Percentiles rank a stretch among this genome's conserved stretches.
These are phyloP conservation scores for Guaruba guarouba DNA, from an alignment of 2,113 vertebrate species.

Conservation along the genomic window DNA sequence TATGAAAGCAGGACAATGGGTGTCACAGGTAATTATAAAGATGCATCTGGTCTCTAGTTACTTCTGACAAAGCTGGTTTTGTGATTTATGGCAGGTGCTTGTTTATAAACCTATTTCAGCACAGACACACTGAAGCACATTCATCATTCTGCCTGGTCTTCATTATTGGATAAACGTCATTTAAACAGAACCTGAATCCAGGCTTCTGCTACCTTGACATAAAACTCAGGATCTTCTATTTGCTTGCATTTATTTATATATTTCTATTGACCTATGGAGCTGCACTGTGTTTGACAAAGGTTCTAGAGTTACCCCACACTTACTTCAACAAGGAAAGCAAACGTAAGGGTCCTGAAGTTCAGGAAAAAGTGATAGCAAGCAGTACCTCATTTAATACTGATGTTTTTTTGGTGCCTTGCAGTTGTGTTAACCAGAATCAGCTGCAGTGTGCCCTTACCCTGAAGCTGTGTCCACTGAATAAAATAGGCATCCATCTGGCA, in stretches of 20 bases:
- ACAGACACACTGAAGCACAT: slow-evolving; percentile 68
- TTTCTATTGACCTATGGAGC: slow-evolving; percentile 40
- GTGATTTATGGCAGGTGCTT: slow-evolving; percentile 81
- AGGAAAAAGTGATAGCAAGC: neutral
- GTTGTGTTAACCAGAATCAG: neutral
- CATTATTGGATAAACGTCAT: slow-evolving; percentile 76
- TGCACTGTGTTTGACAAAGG: slow-evolving; percentile 1
- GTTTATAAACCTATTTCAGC: slow-evolving; percentile 80
- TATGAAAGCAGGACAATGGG: slow-evolving; percentile 69
- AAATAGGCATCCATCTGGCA: neutral
- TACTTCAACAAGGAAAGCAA: slow-evolving; percentile 14
- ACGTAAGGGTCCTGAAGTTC: neutral
- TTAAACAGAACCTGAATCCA: slow-evolving; percentile 66
- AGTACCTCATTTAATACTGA: neutral
- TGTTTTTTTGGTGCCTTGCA: neutral
- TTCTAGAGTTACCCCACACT: neutral
- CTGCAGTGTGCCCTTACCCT: neutral
- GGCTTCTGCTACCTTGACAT: slow-evolving; percentile 46
- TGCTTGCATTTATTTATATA: slow-evolving; percentile 31
- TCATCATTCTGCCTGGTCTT: slow-evolving; percentile 78
- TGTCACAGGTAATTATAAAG: slow-evolving; percentile 80
- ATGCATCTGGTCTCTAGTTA: slow-evolving; percentile 76
- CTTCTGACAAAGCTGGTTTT: slow-evolving; percentile 78
- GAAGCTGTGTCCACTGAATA: neutral
- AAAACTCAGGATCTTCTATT: slow-evolving; percentile 27